A percentile compares a stretch with the other conserved stretches of the same genome.
Conservation (phyloP, 2,113 vertebrate species). For the Pedionomus torquatus region DNA sequence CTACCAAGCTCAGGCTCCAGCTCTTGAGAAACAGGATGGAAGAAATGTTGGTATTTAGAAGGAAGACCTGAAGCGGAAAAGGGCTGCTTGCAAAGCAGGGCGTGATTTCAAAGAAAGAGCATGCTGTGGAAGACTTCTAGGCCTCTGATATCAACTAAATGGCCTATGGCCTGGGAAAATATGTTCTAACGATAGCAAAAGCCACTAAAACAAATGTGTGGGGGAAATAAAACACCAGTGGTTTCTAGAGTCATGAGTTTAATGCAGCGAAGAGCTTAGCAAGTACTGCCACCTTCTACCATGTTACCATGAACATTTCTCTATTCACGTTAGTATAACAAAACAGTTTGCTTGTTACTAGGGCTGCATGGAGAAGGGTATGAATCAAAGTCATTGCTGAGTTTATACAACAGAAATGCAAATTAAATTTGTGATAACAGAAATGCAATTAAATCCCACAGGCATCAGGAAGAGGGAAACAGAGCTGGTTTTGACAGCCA, state of each 20-base stretch:
- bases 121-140: neutral
- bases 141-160: neutral
- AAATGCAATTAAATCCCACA: neutral
- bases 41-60: neutral
- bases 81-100: neutral
- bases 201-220: conserved; percentile 1
- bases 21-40: neutral
- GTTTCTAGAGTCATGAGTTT: neutral
- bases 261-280: neutral
- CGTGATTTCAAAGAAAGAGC: conserved; percentile 4
- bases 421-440: neutral
- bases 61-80: neutral
- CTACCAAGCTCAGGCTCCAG: neutral
- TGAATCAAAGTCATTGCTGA: neutral
- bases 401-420: neutral
- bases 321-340: neutral
- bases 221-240: neutral
- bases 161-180: neutral
- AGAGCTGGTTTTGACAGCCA: neutral
- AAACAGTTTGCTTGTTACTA: neutral
- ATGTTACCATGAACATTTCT: neutral
- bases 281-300: neutral
- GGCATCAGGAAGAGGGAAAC: neutral
- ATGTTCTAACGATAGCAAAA: conserved; percentile 4
- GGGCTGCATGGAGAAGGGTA: neutral